phyloP scores from a whole-genome alignment of 2,113 vertebrate species.

The Megaceryle maxima region DNA sequence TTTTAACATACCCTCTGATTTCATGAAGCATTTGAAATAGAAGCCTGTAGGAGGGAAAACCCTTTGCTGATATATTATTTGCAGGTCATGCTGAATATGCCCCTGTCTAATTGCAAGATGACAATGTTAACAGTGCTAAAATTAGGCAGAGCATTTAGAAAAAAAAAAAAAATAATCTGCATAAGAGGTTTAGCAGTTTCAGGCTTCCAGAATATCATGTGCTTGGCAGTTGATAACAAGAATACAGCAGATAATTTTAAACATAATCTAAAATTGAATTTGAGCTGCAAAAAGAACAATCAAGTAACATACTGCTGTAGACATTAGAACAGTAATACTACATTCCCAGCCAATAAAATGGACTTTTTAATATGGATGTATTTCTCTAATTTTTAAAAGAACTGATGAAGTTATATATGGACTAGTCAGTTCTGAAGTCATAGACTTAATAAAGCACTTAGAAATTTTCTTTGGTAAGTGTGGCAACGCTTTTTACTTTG shows the following conservation, averaged over 20 bases:
- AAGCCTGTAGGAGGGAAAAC: conserved; percentile 74
- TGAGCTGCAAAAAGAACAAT: conserved; percentile 47
- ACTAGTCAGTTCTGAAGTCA: background rate
- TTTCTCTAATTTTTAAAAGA: background rate
- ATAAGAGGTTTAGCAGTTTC: conserved; percentile 6
- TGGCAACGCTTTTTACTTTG: background rate
- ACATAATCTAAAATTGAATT: conserved; percentile 34
- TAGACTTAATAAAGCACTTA: background rate
- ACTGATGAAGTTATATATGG: background rate
- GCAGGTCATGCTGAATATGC: conserved; percentile 64
- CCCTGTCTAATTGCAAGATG: conserved; percentile 53
- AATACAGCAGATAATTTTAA: conserved; percentile 45
- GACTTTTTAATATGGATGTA: background rate
- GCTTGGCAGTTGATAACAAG: conserved; percentile 25
- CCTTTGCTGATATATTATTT: conserved; percentile 68
- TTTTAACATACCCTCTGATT: conserved; percentile 52
- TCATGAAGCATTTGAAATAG: conserved; percentile 67
- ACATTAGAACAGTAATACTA: conserved; percentile 8
- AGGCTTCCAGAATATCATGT: conserved; percentile 47
- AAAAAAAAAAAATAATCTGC: background rate
- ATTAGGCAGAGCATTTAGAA: conserved; percentile 32
- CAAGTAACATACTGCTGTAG: background rate
- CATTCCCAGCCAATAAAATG: background rate
- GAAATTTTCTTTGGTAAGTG: background rate
- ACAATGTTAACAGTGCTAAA: conserved; percentile 49